Evolutionary conservation across 2,888 invertebrate genomes (phyloP), one percentile per base, ranked within the genome.

Genomic region (Lamellibrachia columna): DNA sequence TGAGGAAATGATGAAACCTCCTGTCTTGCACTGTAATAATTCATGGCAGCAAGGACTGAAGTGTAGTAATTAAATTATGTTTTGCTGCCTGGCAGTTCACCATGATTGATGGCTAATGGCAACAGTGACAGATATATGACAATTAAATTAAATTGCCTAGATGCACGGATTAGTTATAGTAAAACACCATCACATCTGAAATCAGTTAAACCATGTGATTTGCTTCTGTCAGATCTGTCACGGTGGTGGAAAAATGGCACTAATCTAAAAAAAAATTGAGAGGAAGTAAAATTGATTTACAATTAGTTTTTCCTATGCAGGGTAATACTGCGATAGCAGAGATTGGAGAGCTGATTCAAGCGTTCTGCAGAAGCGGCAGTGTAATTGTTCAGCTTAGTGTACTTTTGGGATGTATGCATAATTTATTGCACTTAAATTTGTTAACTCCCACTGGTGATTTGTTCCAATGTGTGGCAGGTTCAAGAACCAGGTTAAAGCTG

Each of bases 81-180:
- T 75, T 75, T 75, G 40, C 75, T 75, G 75, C 22, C n/a, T 75
- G 75, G 15, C 22, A 6, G 75, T 75, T 75, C 75, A 22, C 6
- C n/a, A 6, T 22, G 75, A 75, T 75, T 75, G 75, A 75, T 75
- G 22, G 58, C 22, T 75, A 22, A 4, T 75, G 75, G 75, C 75
- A 75, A 75, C 75, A 75, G 22, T 75, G 75, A 75, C 75, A 75
- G 75, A 75, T 75, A 75, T 75, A 75, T 75, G 75, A 75, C 75
- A 75, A 75, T 75, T 75, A 75, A n/a, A 75, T 75, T 75, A 75
- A 75, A 6, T 75, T 75, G 75, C 75, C 75, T 6, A 75, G n/a
- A 75, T 75, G 75, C 75, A 22, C n/a, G 75, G n/a, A 75, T n/a
- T 15, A 75, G 75, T 75, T 75, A n/a, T 75, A 15, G 75, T 75